Evolutionary conservation across 2,797 vertebrate species (phyloP), one percentile per base, ranked within the genome.

Genomic region (Neosalanx taihuensis): DNA sequence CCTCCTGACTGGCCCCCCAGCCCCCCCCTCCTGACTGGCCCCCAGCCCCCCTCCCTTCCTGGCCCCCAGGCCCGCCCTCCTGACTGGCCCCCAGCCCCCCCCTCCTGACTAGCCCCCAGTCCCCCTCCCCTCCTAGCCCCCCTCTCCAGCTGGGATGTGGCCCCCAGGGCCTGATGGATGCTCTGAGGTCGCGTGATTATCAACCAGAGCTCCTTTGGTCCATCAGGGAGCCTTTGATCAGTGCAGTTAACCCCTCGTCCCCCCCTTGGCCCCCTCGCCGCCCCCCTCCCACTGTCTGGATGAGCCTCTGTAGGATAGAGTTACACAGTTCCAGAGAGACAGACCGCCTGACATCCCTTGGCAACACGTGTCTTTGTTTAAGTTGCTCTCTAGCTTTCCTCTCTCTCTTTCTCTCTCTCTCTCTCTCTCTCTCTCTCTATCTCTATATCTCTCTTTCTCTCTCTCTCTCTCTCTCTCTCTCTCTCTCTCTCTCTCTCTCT

Each of bases 341-440:
- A 66, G 78, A 79, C 81, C 80, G 79, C 74, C 85, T 89, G 84
- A 88, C 85, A 84, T 88, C 86, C 80, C 88, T 83, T 89, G 85
- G 86, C 83, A 88, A 91, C 90, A 91, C 86, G 87, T 91, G 90
- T 90, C 90, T 91, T 90, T 92, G 89, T 90, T 92, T 92, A 92
- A 89, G 84, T 82, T 81, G 29, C 66, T 30, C 41, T 56, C 57
- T 37, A 56, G 23, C 59, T 37, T 9, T 7, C 49, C 46, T 61
- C 15, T 33, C 63, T 71, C 49, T 57, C 58, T 37, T 23, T 65
- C 59, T 65, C 6, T 69, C 74, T 74, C 76, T 80, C 75, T 33
- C 33, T 33, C 33, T 33, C 75, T 80, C 72, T 70, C 83, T 80
- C 74, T 83, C 81, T 60, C 79, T 80, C 64, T 46, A 41, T 41